A percentile compares a stretch with the other conserved stretches of the same genome.
Evolutionary conservation across 2,113 vertebrate species (phyloP).

Genomic region (Ibidorhyncha struthersii): DNA sequence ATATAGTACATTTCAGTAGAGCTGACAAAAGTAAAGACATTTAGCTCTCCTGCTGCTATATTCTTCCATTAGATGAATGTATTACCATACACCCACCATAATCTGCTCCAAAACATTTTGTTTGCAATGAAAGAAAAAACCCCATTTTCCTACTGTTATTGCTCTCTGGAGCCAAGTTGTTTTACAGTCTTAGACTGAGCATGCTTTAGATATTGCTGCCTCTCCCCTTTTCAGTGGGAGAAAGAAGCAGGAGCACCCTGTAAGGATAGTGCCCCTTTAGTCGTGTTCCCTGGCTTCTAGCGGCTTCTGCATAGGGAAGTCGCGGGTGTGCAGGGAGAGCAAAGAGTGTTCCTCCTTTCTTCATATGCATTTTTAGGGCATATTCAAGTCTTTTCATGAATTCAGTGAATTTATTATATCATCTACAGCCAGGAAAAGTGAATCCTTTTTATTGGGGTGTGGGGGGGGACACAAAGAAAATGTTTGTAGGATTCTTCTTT

Average conservation of each 20-base stretch:
- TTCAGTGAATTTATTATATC: neutral
- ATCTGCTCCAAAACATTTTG: neutral
- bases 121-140: neutral
- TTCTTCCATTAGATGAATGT: neutral
- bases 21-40: neutral
- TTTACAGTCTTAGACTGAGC: neutral
- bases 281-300: neutral
- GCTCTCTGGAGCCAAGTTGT: neutral
- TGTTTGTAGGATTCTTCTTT: neutral
- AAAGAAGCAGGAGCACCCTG: fast-evolving
- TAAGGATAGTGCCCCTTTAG: neutral
- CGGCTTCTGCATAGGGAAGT: neutral
- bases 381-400: neutral
- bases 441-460: neutral
- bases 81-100: neutral
- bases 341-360: neutral
- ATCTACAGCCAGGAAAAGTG: neutral
- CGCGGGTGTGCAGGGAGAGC: neutral
- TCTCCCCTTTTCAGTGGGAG: neutral
- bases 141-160: fast-evolving
- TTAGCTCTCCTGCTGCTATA: neutral
- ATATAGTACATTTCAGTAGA: neutral
- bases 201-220: neutral
- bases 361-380: neutral
- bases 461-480: fast-evolving